Conservation (phyloP, 2,113 vertebrate species). For the Rhagologus leucostigma region DNA sequence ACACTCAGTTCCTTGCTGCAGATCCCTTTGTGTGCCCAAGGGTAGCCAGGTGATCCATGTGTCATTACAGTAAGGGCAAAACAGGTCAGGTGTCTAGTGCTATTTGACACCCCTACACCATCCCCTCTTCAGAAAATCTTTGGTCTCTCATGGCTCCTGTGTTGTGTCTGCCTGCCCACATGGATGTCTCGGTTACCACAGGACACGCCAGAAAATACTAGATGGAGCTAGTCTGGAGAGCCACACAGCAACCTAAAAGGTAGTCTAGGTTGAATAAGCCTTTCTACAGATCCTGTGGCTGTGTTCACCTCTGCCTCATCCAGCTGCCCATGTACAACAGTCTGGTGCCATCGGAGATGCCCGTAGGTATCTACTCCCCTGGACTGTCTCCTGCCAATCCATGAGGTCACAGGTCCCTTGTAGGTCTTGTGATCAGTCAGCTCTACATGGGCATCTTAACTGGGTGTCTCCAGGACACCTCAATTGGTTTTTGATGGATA, state of each 20-base stretch:
- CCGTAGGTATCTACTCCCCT: too few species aligned
- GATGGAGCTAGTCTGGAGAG: not conserved
- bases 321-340: not conserved
- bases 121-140: not conserved
- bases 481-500: not conserved
- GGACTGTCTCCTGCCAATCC: not conserved
- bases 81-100: not conserved
- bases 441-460: not conserved
- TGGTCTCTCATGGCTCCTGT: not conserved
- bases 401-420: not conserved
- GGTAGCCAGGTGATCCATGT: not conserved
- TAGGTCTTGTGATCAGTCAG: not conserved
- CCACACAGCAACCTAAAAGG: not conserved
- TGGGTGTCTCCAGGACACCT: not conserved
- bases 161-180: fast-evolving
- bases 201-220: not conserved
- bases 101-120: not conserved
- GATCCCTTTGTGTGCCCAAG: not conserved
- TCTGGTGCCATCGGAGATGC: not conserved
- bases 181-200: not conserved
- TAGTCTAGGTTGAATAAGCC: not conserved
- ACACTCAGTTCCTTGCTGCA: not conserved
- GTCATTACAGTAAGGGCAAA: not conserved
- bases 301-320: not conserved
- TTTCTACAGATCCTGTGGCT: not conserved